Evolutionary conservation across 2,888 invertebrate genomes (phyloP).

Genomic region (Pandemis cinnamomeana): DNA sequence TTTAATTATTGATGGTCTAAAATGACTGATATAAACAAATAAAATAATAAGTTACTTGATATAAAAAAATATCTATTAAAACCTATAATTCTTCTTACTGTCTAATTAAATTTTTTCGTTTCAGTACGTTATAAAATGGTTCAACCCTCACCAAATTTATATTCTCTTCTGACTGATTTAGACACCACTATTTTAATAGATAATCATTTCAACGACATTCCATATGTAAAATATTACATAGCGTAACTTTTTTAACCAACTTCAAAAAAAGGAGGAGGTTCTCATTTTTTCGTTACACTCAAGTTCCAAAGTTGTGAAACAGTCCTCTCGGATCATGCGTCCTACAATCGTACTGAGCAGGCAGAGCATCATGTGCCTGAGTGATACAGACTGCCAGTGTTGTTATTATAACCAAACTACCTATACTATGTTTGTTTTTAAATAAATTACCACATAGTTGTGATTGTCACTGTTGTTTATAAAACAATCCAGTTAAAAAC

Average conservation of each 20-base stretch:
- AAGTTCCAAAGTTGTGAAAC: slow-evolving; percentile 16
- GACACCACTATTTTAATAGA: not conserved
- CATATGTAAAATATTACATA: not conserved
- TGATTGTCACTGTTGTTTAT: slow-evolving; percentile 7
- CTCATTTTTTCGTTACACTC: not conserved
- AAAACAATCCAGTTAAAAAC: slow-evolving; percentile 2
- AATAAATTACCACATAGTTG: slow-evolving; percentile 2
- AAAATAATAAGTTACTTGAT: too few relatives aligned
- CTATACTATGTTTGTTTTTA: slow-evolving; percentile 1
- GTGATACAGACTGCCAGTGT: slow-evolving; percentile 20
- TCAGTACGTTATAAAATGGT: not conserved
- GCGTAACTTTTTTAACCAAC: not conserved
- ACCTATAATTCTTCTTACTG: too few relatives aligned
- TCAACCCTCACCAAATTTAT: not conserved
- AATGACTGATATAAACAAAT: too few relatives aligned
- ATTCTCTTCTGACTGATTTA: not conserved
- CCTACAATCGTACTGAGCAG: slow-evolving; percentile 22
- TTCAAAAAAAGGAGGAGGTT: too few relatives aligned
- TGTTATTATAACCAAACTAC: slow-evolving; percentile 2
- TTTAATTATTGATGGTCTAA: too few relatives aligned
- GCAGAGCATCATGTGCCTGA: slow-evolving; percentile 18
- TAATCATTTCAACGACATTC: not conserved
- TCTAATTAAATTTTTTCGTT: too few relatives aligned
- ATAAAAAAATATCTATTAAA: too few relatives aligned
- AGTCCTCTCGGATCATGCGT: slow-evolving; percentile 20